These are phyloP conservation scores for Seriola quinqueradiata DNA, from an alignment of 2,113 vertebrate genomes.

Conservation along the genomic window DNA sequence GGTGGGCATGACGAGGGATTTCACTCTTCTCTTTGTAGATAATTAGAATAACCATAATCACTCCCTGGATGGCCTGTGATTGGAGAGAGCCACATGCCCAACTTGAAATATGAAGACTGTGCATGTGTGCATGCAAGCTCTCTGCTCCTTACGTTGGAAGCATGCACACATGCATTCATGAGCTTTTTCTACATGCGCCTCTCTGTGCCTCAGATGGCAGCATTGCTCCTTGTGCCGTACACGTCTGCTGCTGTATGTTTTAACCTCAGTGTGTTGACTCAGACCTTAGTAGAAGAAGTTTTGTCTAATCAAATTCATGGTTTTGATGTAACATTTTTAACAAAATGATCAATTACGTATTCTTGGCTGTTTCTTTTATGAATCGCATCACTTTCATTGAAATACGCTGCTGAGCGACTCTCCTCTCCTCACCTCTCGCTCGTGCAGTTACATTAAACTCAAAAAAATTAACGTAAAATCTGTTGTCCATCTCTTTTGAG, in stretches of 20 bases:
- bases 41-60: constrained; percentile 87
- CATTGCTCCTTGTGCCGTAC: constrained; percentile 37
- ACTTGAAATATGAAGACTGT: constrained; percentile 66
- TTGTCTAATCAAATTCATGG: not conserved
- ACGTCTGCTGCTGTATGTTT: not conserved
- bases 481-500: too few species aligned
- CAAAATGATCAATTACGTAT: not conserved
- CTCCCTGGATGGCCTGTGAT: constrained; percentile 82
- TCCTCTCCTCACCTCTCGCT: too few species aligned
- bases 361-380: too few species aligned
- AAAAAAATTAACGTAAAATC: not conserved
- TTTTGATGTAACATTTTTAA: not conserved
- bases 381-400: not conserved
- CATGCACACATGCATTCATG: constrained; percentile 18
- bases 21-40: constrained; percentile 81
- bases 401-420: too few species aligned
- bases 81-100: constrained; percentile 69
- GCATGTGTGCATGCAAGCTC: constrained; percentile 37
- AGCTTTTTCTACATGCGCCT: constrained; percentile 18
- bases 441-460: not conserved
- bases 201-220: constrained; percentile 53
- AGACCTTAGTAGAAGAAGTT: too few species aligned
- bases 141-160: constrained; percentile 16
- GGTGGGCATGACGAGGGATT: constrained; percentile 82
- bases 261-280: not conserved